A percentile compares a stretch with the other conserved stretches of the same genome.
These are phyloP conservation scores for Leptopilina boulardi DNA, from an alignment of 1,140 invertebrate species.

Conservation along the genomic window DNA sequence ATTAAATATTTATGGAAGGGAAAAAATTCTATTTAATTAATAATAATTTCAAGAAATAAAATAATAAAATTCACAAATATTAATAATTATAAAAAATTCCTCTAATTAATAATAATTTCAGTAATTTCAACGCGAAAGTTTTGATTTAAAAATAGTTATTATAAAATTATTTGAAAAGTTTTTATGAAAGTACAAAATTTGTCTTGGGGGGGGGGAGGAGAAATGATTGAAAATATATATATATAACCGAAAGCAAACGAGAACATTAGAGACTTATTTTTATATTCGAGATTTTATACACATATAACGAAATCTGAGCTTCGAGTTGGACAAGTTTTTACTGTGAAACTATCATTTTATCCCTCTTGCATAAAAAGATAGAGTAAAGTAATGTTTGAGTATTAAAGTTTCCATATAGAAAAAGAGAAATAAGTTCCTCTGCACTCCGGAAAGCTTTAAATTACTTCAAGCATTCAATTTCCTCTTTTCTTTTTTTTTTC, in stretches of 20 bases:
- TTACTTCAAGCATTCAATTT: background rate
- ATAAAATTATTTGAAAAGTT: too few species aligned
- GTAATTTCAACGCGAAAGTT: too few species aligned
- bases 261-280: background rate
- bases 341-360: slow-evolving; percentile 1
- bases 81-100: too few species aligned
- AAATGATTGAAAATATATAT: too few species aligned
- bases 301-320: background rate
- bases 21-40: too few species aligned
- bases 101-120: too few species aligned
- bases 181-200: too few species aligned
- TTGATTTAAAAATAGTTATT: too few species aligned
- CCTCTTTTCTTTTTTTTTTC: background rate
- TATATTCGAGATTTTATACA: background rate
- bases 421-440: background rate
- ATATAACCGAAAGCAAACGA: background rate
- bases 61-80: too few species aligned
- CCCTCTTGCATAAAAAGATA: slow-evolving; percentile 9
- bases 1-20: too few species aligned
- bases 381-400: slow-evolving; percentile 10
- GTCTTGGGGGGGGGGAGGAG: too few species aligned
- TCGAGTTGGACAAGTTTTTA: background rate
- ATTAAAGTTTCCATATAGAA: slow-evolving; percentile 7
- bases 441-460: background rate
- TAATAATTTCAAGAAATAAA: too few species aligned